Conservation (phyloP, 2,113 vertebrate species). For the Hymenochirus boettgeri region DNA sequence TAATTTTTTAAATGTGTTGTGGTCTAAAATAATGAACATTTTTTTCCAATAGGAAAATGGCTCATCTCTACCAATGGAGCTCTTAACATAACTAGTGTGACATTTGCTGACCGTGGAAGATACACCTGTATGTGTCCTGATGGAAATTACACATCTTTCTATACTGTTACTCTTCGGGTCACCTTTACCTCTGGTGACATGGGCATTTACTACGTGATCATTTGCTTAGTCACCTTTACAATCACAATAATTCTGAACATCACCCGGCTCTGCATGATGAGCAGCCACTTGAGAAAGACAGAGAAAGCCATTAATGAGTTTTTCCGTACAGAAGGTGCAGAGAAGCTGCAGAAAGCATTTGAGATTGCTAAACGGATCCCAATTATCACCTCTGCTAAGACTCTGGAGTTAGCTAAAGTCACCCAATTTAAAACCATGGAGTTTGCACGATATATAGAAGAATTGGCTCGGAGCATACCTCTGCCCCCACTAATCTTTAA, state of each 20-base stretch:
- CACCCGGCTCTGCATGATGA: constrained; percentile 88
- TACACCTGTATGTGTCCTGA: constrained; percentile 72
- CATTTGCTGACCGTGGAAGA: constrained; percentile 80
- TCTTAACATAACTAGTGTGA: constrained; percentile 83
- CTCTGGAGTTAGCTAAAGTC: too few species aligned
- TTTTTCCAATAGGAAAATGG: constrained; percentile 82
- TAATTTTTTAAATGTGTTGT: too few species aligned
- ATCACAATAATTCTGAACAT: constrained; percentile 86
- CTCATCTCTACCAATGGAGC: constrained; percentile 58
- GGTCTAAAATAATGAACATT: too few species aligned
- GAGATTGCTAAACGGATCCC: too few species aligned
- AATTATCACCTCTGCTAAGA: too few species aligned
- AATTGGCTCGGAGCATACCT: too few species aligned
- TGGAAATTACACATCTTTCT: constrained; percentile 43
- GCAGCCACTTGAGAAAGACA: constrained; percentile 87
- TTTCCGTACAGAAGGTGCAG: constrained; percentile 62
- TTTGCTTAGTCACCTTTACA: constrained; percentile 81
- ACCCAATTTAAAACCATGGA: too few species aligned
- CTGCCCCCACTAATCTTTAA: constrained; percentile 69
- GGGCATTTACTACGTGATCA: too few species aligned
- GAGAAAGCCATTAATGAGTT: constrained; percentile 93
- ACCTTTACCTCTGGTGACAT: too few species aligned
- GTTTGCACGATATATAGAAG: constrained; percentile 56
- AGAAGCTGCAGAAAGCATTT: too few species aligned
- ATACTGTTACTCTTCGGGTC: too few species aligned